phyloP scores from a whole-genome alignment of 1,140 invertebrate genomes.

The Aporrectodea caliginosa region DNA sequence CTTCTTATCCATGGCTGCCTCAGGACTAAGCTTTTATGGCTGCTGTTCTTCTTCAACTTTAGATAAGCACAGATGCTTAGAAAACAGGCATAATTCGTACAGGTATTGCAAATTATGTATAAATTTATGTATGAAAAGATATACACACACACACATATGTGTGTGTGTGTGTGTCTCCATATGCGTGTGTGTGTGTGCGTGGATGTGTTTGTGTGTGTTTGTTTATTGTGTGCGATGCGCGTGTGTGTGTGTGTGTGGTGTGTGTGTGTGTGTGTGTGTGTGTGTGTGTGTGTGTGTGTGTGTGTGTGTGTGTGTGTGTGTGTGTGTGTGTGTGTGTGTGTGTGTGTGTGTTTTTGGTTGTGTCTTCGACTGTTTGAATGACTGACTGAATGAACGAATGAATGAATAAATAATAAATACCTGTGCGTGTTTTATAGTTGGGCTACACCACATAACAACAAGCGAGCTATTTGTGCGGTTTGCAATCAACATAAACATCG shows the following conservation, averaged over 20 bases:
- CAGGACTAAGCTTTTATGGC: too few relatives aligned
- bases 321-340: neutral
- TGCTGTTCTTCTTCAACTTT: too few relatives aligned
- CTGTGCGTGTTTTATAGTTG: too few relatives aligned
- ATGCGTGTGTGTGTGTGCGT: too few relatives aligned
- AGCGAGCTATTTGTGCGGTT: too few relatives aligned
- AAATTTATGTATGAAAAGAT: neutral
- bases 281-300: neutral
- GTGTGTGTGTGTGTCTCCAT: neutral
- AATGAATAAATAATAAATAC: neutral
- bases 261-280: neutral
- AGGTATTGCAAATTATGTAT: neutral
- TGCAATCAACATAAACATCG: too few relatives aligned
- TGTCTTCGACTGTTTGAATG: neutral
- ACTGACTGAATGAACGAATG: too few relatives aligned
- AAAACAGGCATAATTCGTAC: neutral
- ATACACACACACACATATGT: neutral
- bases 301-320: neutral
- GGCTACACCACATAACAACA: too few relatives aligned
- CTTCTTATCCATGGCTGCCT: too few relatives aligned
- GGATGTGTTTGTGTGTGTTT: neutral
- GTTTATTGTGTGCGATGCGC: too few relatives aligned
- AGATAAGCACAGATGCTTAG: neutral
- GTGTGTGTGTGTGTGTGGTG: too few relatives aligned
- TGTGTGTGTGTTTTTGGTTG: neutral